phyloP scores from a whole-genome alignment of 2,113 vertebrate genomes.

The Dermatemys mawii region DNA sequence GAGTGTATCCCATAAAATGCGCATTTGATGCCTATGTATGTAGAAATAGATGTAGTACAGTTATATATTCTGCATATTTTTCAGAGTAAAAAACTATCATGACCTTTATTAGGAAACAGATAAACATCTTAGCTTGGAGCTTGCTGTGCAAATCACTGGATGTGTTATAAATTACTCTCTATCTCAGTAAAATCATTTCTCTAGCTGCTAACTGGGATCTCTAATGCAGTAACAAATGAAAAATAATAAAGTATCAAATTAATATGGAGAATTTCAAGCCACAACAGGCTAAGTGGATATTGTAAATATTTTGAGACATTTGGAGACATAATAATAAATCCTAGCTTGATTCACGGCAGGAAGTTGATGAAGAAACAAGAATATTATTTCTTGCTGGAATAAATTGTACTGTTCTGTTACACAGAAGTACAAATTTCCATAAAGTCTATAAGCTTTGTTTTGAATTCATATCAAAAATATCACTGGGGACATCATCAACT shows the following conservation, averaged over 20 bases:
- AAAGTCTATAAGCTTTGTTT: not conserved
- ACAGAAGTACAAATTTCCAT: not conserved
- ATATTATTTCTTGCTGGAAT: not conserved
- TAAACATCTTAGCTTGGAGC: not conserved
- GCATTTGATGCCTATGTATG: not conserved
- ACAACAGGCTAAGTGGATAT: not conserved
- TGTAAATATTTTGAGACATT: not conserved
- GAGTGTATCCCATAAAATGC: not conserved
- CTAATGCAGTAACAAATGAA: not conserved
- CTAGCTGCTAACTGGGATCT: not conserved
- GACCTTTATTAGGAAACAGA: not conserved
- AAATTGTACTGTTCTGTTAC: not conserved
- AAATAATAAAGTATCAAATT: not conserved
- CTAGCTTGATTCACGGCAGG: not conserved
- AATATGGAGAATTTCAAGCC: not conserved
- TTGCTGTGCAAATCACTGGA: constrained; percentile 3
- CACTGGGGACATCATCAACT: not conserved
- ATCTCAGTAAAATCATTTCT: not conserved
- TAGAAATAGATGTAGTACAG: not conserved
- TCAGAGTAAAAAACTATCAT: not conserved
- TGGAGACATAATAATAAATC: not conserved
- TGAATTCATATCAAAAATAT: fast-evolving
- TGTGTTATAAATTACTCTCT: not conserved
- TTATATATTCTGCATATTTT: not conserved
- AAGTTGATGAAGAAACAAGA: not conserved